phyloP scores from a whole-genome alignment of 2,113 vertebrate species.

The Notothenia coriiceps region DNA sequence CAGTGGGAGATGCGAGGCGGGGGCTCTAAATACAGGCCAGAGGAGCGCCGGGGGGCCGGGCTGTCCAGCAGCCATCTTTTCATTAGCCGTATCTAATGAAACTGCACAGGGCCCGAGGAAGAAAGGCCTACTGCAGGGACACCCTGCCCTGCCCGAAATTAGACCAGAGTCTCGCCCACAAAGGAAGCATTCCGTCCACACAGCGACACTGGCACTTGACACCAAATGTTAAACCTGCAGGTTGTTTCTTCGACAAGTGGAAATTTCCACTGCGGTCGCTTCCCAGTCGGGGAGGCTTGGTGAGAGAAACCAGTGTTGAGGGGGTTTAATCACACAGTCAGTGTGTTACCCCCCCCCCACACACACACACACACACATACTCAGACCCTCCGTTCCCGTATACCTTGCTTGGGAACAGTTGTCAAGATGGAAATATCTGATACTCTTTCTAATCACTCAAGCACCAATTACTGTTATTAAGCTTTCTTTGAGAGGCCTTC shows the following conservation, averaged over 20 bases:
- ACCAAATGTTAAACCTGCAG: slow-evolving; percentile 73
- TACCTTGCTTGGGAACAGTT: slow-evolving; percentile 75
- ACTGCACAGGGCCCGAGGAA: slow-evolving; percentile 78
- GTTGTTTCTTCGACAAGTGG: slow-evolving; percentile 76
- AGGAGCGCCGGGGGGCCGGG: slow-evolving; percentile 67
- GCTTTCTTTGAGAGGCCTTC: slow-evolving; percentile 61
- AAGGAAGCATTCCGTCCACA: slow-evolving; percentile 83
- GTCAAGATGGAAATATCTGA: slow-evolving; percentile 80
- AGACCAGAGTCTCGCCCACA: slow-evolving; percentile 80
- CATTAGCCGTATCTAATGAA: slow-evolving; percentile 88
- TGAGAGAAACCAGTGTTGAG: slow-evolving; percentile 49
- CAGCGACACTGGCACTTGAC: slow-evolving; percentile 84
- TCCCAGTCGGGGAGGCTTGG: slow-evolving; percentile 59
- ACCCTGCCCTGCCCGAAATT: slow-evolving; percentile 84
- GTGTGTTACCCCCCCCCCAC: slow-evolving; percentile 21
- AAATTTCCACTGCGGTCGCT: slow-evolving; percentile 80
- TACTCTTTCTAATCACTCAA: slow-evolving; percentile 74
- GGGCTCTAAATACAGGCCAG: slow-evolving; percentile 80
- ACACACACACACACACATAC: neutral
- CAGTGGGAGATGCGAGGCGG: slow-evolving; percentile 64
- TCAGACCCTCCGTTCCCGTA: slow-evolving; percentile 30
- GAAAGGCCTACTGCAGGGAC: slow-evolving; percentile 83
- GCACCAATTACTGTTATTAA: slow-evolving; percentile 75
- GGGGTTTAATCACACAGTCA: slow-evolving; percentile 64
- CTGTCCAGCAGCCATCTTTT: slow-evolving; percentile 82